phyloP scores from a whole-genome alignment of 2,888 invertebrate genomes.

The Neoascia interrupta region DNA sequence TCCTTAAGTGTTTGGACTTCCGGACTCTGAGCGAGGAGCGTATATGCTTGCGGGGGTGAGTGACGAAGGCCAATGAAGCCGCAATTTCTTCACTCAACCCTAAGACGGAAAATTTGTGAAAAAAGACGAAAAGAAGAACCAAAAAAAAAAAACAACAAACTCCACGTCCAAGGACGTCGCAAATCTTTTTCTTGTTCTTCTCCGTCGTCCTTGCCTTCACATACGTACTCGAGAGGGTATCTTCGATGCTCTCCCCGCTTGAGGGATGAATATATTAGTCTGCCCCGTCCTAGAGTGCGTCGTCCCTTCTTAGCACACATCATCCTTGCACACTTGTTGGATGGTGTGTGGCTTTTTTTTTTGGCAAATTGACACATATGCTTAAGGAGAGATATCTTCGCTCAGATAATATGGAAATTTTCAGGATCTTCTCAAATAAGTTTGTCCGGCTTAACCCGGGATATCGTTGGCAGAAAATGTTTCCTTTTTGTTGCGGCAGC shows the following conservation, averaged over 20 bases:
- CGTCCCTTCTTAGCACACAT: slow-evolving; percentile 52
- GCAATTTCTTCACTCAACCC: slow-evolving; percentile 61
- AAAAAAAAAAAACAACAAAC: slow-evolving; percentile 17
- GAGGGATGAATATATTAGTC: slow-evolving; percentile 69
- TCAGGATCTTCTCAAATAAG: slow-evolving; percentile 72
- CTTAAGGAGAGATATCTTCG: slow-evolving; percentile 73
- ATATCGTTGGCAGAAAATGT: slow-evolving; percentile 45
- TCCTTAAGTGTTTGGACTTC: slow-evolving; percentile 70
- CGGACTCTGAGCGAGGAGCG: slow-evolving; percentile 52
- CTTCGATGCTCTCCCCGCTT: slow-evolving; percentile 49
- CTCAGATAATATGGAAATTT: slow-evolving; percentile 78
- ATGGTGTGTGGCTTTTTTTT: slow-evolving; percentile 45
- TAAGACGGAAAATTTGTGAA: slow-evolving; percentile 26
- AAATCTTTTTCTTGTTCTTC: slow-evolving; percentile 52
- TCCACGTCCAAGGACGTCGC: slow-evolving; percentile 65
- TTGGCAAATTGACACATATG: slow-evolving; percentile 68
- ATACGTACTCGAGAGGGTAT: slow-evolving; percentile 41
- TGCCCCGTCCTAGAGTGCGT: slow-evolving; percentile 54
- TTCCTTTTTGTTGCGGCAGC: slow-evolving; percentile 28
- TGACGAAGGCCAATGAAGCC: slow-evolving; percentile 61
- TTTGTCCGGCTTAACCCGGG: slow-evolving; percentile 63
- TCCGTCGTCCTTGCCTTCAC: slow-evolving; percentile 28
- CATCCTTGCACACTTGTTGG: slow-evolving; percentile 59
- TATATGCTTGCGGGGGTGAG: slow-evolving; percentile 11
- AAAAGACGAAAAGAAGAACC: no score